phyloP scores from a whole-genome alignment of 2,888 invertebrate species.

The Pyralis farinalis region DNA sequence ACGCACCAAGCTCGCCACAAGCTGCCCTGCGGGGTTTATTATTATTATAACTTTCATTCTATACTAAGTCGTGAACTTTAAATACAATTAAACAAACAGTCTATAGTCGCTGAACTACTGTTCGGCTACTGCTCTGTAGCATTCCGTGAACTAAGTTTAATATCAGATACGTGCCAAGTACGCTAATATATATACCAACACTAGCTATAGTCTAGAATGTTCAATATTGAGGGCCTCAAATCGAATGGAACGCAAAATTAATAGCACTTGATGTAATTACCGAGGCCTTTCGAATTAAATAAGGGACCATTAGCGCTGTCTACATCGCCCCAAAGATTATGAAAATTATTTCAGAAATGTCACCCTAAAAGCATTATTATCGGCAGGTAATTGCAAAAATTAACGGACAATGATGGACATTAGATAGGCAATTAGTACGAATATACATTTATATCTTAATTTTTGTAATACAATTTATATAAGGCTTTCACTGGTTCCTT shows the following conservation, averaged over 20 bases:
- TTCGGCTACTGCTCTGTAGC: background rate
- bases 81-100: slow-evolving; percentile 3
- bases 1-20: no score
- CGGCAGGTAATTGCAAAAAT: slow-evolving; percentile 40
- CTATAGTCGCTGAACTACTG: background rate
- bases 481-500: no score
- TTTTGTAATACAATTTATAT: no score
- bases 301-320: slow-evolving; percentile 55
- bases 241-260: slow-evolving; percentile 61
- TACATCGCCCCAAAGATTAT: slow-evolving; percentile 40
- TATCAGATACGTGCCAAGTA: background rate
- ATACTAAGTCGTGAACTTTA: background rate
- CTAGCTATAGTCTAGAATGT: slow-evolving; percentile 25
- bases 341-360: slow-evolving; percentile 50
- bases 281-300: slow-evolving; percentile 52
- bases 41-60: background rate
- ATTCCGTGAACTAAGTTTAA: background rate
- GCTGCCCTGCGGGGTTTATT: no score
- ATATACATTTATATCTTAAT: slow-evolving; percentile 1
- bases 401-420: slow-evolving; percentile 19
- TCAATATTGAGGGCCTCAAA: slow-evolving; percentile 42
- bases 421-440: slow-evolving; percentile 8
- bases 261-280: slow-evolving; percentile 68
- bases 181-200: slow-evolving; percentile 1
- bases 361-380: slow-evolving; percentile 50